phyloP scores from a whole-genome alignment of 2,113 vertebrate genomes.

The Lepidothrix coronata region DNA sequence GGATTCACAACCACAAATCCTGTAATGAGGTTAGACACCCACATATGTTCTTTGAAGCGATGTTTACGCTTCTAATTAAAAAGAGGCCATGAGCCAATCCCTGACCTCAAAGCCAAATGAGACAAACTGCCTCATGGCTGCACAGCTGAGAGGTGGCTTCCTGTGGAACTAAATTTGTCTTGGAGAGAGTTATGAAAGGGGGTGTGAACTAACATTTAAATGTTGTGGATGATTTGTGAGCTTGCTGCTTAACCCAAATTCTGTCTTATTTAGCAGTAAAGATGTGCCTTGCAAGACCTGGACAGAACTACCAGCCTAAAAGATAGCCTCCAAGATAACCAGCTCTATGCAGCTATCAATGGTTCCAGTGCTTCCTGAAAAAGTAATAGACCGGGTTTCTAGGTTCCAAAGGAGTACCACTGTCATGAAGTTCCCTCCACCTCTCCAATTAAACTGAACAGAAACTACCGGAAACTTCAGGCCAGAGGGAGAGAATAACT shows the following conservation, averaged over 20 bases:
- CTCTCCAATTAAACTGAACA: background rate
- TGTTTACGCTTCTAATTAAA: constrained; percentile 16
- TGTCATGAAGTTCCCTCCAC: background rate
- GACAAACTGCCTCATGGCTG: background rate
- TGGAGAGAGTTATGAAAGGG: background rate
- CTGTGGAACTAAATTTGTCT: background rate
- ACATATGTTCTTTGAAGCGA: constrained; percentile 13
- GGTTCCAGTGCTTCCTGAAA: background rate
- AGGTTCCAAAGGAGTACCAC: background rate
- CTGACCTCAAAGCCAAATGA: background rate
- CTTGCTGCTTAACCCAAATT: background rate
- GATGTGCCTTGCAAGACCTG: background rate
- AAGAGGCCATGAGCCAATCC: background rate
- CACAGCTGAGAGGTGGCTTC: background rate
- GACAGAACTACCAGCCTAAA: background rate
- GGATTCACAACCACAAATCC: background rate
- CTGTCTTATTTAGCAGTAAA: background rate
- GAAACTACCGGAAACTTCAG: background rate
- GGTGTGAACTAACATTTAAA: background rate
- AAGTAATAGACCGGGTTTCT: background rate
- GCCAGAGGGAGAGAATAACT: background rate
- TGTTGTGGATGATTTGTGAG: background rate
- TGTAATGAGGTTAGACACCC: constrained; percentile 4
- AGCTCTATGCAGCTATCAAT: background rate
- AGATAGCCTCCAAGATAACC: background rate